Percentiles rank a stretch among this genome's conserved stretches.
phyloP scores from a whole-genome alignment of 2,888 invertebrate species.

The Lithophane semibrunnea region DNA sequence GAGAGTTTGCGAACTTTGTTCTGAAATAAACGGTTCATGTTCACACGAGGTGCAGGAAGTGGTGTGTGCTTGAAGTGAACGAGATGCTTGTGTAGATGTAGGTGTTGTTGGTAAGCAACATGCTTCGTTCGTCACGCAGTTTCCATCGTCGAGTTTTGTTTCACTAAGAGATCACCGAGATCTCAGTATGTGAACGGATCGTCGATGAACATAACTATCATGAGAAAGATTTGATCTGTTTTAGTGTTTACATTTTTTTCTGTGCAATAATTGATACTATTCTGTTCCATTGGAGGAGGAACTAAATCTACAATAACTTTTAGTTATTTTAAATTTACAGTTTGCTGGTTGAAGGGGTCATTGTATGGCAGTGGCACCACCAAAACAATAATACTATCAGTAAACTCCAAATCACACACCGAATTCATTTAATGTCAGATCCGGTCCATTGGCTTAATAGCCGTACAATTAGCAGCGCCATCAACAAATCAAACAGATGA shows the following conservation, averaged over 20 bases:
- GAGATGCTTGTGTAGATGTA: neutral
- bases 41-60: slow-evolving; percentile 26
- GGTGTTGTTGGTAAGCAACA: neutral
- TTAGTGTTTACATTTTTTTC: neutral
- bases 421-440: slow-evolving; percentile 36
- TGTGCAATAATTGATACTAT: neutral
- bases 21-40: slow-evolving; percentile 30
- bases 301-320: neutral
- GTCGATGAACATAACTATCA: neutral
- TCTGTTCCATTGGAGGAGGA: neutral
- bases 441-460: slow-evolving; percentile 50
- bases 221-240: neutral
- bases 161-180: neutral
- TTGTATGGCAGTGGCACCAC: neutral
- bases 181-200: neutral
- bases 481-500: slow-evolving; percentile 63
- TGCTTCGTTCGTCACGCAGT: neutral
- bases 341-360: neutral
- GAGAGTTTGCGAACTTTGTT: slow-evolving; percentile 25
- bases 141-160: neutral
- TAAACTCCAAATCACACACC: slow-evolving; percentile 22
- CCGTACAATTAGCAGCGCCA: slow-evolving; percentile 51
- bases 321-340: neutral
- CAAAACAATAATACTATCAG: slow-evolving; percentile 10
- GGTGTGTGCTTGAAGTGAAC: slow-evolving; percentile 29